These are phyloP conservation scores for Phocides pigmalion DNA, from an alignment of 1,140 invertebrate species.

Conservation along the genomic window DNA sequence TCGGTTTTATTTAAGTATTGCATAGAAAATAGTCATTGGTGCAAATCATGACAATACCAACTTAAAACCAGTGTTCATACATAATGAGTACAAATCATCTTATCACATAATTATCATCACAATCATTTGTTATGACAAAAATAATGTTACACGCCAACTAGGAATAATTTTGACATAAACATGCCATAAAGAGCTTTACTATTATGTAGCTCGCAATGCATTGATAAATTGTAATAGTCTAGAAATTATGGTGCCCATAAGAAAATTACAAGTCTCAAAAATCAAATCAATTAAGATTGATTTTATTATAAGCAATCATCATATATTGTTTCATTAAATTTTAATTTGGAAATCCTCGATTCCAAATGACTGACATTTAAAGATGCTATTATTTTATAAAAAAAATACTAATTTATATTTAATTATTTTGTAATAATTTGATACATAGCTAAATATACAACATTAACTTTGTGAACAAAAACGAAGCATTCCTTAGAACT, in stretches of 20 bases:
- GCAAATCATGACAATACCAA: conserved; percentile 71
- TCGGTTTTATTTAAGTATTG: conserved; percentile 59
- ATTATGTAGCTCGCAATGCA: conserved; percentile 25
- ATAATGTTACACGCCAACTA: conserved; percentile 15
- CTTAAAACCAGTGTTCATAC: conserved; percentile 62
- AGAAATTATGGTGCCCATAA: conserved; percentile 28
- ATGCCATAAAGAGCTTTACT: conserved; percentile 30
- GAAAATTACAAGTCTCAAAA: conserved; percentile 30
- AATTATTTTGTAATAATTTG: conserved; percentile 37
- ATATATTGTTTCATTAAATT: conserved; percentile 27
- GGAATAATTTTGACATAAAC: conserved; percentile 11
- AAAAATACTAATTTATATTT: conserved; percentile 41
- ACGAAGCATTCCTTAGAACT: conserved; percentile 29
- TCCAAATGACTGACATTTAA: conserved; percentile 41
- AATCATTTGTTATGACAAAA: conserved; percentile 39
- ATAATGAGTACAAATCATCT: conserved; percentile 67
- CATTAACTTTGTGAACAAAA: conserved; percentile 20
- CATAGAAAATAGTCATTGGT: conserved; percentile 54
- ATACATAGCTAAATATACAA: conserved; percentile 31
- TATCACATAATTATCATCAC: conserved; percentile 50
- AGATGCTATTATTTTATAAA: conserved; percentile 41
- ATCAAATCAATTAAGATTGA: conserved; percentile 29
- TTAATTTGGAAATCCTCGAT: conserved; percentile 30
- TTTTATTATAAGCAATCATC: conserved; percentile 31
- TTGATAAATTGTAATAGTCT: conserved; percentile 18